Conservation (phyloP, 2,797 vertebrate genomes). For the Manis javanica region DNA sequence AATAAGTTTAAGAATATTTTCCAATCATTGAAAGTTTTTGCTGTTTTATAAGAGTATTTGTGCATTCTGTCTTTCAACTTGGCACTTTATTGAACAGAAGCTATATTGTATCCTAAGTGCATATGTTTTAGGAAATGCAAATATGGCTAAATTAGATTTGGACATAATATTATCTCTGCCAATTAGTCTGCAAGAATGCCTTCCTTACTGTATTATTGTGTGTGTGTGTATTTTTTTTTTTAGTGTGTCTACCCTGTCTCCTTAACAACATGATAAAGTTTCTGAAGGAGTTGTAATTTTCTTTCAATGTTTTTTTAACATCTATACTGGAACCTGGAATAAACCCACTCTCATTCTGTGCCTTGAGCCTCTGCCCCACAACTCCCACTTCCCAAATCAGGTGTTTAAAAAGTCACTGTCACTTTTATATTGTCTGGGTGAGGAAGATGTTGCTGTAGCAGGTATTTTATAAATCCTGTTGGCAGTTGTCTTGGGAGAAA, state of each 20-base stretch:
- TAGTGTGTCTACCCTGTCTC: background rate
- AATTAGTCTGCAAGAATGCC: background rate
- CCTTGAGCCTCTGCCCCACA: background rate
- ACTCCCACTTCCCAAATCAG: too few species aligned
- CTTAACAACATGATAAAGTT: slow-evolving; percentile 24
- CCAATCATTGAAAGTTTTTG: slow-evolving; percentile 4
- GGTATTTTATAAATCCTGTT: background rate
- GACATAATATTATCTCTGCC: background rate
- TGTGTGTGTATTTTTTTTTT: background rate
- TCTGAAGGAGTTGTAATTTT: slow-evolving; percentile 45
- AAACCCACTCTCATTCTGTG: slow-evolving; percentile 19
- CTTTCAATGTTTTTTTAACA: slow-evolving; percentile 32
- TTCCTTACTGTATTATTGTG: background rate
- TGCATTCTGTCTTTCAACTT: background rate
- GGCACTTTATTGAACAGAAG: background rate
- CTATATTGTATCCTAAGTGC: background rate
- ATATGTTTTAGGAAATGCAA: slow-evolving; percentile 29
- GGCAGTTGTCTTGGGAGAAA: background rate
- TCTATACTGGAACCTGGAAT: background rate
- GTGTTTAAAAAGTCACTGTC: background rate
- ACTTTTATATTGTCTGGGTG: background rate
- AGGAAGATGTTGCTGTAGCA: background rate
- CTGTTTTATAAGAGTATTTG: background rate
- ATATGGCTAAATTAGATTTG: slow-evolving; percentile 43
- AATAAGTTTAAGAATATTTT: slow-evolving; percentile 52